Base-by-base conservation (phyloP, 2,888 invertebrate species). In the Tineola bisselliella region DNA sequence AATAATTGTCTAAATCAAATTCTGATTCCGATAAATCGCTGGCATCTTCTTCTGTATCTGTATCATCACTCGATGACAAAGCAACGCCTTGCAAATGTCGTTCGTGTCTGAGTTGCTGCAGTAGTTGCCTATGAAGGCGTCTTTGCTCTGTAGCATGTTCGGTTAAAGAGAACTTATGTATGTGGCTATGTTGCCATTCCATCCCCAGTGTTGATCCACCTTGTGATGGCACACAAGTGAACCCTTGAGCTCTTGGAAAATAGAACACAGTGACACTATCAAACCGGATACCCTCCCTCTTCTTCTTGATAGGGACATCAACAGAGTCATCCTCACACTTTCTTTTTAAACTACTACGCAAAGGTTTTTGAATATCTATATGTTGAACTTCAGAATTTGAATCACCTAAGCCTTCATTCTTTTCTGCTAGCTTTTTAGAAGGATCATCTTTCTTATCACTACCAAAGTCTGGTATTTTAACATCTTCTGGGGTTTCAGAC, bases 261-360 rank as follows among this genome's bases (percentile, higher is more conserved):
- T 98, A 98, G 81, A 91, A 98, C 10, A 98, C 97, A 17, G 96
- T 96, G 0, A 98, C 98, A 66, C 91, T 93, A 68, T 96, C 94
- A 77, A 98, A 98, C 66, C 92, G 91, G 64, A 98, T 96, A 52
- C 91, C 91, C 68, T 93, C 91, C 81, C 94, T 95, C 72, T 90
- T 90, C 74, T 92, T 93, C 71, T 92, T 88, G 63, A 76, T 68
- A 18, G 82, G 79, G 5, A 87, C 81, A 66, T 84, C 87, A 52
- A 83, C 82, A 59, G 78, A 80, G 61, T 83, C 81, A 61, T 79
- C 73, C 19, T 78, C 73, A 48, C 69, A 75, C 76, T 90, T 90
- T 63, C 93, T 82, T 79, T 94, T 94, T 60, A 94, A 84, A 76
- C 89, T 94, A 73, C 94, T 93, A 74, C 71, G 79, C 8, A 69